phyloP scores from a whole-genome alignment of 2,113 vertebrate genomes.

The Eolophus roseicapilla region DNA sequence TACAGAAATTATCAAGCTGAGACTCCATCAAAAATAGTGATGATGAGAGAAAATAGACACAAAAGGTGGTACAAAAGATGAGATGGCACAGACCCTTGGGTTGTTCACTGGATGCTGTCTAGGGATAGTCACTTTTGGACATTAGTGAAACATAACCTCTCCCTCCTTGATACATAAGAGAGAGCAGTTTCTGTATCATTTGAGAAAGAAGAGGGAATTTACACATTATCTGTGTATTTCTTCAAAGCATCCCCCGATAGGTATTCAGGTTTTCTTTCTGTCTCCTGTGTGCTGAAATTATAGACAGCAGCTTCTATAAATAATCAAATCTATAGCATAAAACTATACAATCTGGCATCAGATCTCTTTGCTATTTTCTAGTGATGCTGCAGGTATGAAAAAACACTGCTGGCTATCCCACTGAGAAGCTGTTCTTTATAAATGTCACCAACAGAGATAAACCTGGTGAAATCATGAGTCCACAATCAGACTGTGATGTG shows the following conservation, averaged over 20 bases:
- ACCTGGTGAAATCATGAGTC: neutral
- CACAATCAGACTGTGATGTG: neutral
- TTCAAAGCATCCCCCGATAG: neutral
- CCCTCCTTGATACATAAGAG: neutral
- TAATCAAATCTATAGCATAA: neutral
- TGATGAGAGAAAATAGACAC: neutral
- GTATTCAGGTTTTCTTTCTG: neutral
- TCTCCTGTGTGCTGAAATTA: neutral
- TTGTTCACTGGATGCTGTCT: neutral
- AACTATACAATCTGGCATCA: neutral
- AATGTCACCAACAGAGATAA: neutral
- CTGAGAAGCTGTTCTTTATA: neutral
- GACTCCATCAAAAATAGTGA: neutral
- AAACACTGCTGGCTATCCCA: neutral
- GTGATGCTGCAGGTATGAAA: slow-evolving; percentile 40
- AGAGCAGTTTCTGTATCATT: neutral
- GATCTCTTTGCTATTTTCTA: neutral
- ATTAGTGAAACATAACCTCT: neutral
- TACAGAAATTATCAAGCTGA: neutral
- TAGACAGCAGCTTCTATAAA: neutral
- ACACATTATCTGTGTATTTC: neutral
- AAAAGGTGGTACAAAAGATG: neutral
- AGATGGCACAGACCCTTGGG: fast-evolving
- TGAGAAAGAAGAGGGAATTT: neutral
- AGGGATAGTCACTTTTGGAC: neutral